Conservation (phyloP, 2,113 vertebrate genomes). For the Callopanchax toddi region DNA sequence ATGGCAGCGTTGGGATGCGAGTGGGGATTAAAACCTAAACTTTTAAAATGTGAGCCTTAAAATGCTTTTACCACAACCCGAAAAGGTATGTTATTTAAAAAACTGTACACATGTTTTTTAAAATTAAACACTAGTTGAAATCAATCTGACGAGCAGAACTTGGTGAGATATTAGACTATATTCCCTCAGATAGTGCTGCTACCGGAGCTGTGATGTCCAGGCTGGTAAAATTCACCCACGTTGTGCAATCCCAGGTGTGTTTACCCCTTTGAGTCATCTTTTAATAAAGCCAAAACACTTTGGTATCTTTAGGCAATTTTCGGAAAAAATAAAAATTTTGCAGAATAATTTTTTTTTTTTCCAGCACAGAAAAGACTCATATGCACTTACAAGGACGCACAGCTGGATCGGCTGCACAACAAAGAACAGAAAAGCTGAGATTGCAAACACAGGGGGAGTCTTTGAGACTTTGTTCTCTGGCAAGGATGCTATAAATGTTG, state of each 20-base stretch:
- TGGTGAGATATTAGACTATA: too few species aligned
- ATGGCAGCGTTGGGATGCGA: too few species aligned
- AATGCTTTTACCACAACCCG: too few species aligned
- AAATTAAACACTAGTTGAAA: too few species aligned
- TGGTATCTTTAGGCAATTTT: background rate
- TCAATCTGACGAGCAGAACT: too few species aligned
- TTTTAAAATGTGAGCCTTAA: too few species aligned
- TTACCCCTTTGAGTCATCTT: background rate
- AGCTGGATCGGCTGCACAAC: background rate
- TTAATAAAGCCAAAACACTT: background rate
- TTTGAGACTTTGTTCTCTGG: background rate
- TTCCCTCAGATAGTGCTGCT: too few species aligned
- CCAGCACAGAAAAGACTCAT: background rate
- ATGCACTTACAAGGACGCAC: background rate
- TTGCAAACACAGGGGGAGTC: background rate
- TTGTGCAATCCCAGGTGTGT: background rate
- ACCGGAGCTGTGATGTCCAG: too few species aligned
- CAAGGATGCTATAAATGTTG: background rate
- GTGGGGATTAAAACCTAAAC: too few species aligned
- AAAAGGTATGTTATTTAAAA: too few species aligned
- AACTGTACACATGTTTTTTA: too few species aligned
- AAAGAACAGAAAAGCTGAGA: background rate
- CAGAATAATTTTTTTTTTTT: background rate
- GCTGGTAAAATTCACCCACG: background rate
- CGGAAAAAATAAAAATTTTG: too few species aligned